phyloP scores from a whole-genome alignment of 2,888 invertebrate genomes.

The Acanthoscelides obtectus region DNA sequence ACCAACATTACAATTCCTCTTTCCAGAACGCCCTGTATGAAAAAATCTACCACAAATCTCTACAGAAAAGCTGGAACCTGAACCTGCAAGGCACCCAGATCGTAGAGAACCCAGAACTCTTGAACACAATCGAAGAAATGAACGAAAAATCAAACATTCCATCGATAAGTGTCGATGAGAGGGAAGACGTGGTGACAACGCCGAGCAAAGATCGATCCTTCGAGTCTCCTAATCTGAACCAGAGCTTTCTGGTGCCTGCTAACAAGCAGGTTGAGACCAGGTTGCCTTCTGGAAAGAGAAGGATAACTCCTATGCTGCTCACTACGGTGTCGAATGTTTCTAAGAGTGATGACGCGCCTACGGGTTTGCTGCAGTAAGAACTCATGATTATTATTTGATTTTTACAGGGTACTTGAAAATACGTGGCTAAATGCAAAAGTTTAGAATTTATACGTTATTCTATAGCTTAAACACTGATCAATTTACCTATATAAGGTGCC shows the following conservation, averaged over 20 bases:
- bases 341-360: constrained; percentile 3
- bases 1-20: constrained; percentile 3
- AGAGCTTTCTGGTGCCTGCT: constrained; percentile 59
- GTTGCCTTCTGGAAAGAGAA: constrained; percentile 88
- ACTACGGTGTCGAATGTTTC: constrained; percentile 26
- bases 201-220: constrained; percentile 23
- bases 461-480: too few relatives aligned
- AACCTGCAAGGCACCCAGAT: constrained; percentile 52
- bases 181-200: constrained; percentile 2
- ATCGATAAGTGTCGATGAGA: constrained; percentile 9
- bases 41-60: constrained; percentile 81
- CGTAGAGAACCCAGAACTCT: constrained; percentile 64
- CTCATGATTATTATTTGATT: too few relatives aligned
- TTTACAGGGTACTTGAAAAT: too few relatives aligned
- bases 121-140: constrained; percentile 55
- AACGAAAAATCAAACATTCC: constrained; percentile 46
- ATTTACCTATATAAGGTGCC: too few relatives aligned
- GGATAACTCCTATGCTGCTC: constrained; percentile 96
- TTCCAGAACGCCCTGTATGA: constrained; percentile 73
- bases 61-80: constrained; percentile 48
- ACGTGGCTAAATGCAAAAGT: too few relatives aligned
- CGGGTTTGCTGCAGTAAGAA: constrained; percentile 14
- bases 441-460: too few relatives aligned
- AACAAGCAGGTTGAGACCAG: constrained; percentile 92
- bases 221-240: constrained; percentile 33